Evolutionary conservation across 2,113 vertebrate genomes (phyloP).

Genomic region (Podarcis raffonei): DNA sequence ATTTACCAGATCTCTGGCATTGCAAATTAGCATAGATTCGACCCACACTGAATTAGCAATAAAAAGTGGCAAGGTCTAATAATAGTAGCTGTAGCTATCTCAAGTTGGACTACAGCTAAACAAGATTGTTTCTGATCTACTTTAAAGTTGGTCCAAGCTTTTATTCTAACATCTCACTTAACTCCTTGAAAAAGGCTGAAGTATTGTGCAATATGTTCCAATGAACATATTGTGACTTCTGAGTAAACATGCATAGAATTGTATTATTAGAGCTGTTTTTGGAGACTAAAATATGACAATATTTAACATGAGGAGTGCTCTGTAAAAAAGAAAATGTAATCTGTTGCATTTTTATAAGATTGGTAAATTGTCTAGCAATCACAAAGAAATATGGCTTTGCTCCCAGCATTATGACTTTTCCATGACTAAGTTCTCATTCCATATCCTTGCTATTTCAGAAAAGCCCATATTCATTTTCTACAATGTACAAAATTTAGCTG

Average conservation of each 20-base stretch:
- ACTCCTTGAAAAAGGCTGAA: slow-evolving; percentile 3
- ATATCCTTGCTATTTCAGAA: slow-evolving; percentile 28
- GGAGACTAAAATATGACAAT: slow-evolving; percentile 38
- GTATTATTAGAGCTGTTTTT: slow-evolving; percentile 39
- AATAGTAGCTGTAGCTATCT: not conserved
- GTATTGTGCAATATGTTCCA: not conserved
- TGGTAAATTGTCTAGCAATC: slow-evolving; percentile 56
- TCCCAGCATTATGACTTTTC: slow-evolving; percentile 46
- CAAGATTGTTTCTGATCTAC: slow-evolving; percentile 7
- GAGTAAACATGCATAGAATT: not conserved
- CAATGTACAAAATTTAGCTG: slow-evolving; percentile 10
- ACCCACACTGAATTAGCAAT: not conserved
- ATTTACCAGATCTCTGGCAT: slow-evolving; percentile 13
- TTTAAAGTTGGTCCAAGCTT: not conserved
- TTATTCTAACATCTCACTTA: not conserved
- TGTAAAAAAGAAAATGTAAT: slow-evolving; percentile 44
- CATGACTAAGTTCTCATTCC: slow-evolving; percentile 34
- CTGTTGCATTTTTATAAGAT: slow-evolving; percentile 47
- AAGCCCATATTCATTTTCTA: slow-evolving; percentile 33
- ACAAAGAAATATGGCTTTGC: slow-evolving; percentile 48
- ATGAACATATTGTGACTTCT: not conserved
- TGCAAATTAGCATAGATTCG: not conserved
- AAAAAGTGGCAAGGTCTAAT: slow-evolving; percentile 2
- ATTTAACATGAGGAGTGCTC: slow-evolving; percentile 43
- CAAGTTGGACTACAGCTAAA: not conserved